phyloP scores from a whole-genome alignment of 2,797 vertebrate species.

The Notolabrus celidotus region DNA sequence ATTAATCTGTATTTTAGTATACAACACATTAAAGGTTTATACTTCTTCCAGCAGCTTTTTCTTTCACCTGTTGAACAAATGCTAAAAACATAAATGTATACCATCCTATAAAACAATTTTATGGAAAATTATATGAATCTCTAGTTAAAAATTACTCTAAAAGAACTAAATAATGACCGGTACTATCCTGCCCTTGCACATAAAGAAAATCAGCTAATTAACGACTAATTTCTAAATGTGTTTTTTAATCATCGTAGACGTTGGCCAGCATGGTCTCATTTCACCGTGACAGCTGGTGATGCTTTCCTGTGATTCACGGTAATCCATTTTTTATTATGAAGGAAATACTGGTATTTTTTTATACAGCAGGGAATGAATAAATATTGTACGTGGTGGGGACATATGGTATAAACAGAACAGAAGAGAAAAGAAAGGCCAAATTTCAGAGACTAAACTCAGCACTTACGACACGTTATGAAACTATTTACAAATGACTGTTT shows the following conservation, averaged over 20 bases:
- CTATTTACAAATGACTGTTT: conserved; percentile 16
- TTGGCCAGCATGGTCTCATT: conserved; percentile 91
- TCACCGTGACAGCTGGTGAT: conserved; percentile 98
- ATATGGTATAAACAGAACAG: conserved; percentile 74
- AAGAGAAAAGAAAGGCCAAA: conserved; percentile 34
- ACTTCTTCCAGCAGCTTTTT: not conserved
- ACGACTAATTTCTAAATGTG: conserved; percentile 88
- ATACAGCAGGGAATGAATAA: conserved; percentile 89
- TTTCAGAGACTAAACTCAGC: conserved; percentile 28
- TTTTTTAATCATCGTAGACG: conserved; percentile 90
- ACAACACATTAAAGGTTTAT: not conserved
- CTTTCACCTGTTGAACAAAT: conserved; percentile 58
- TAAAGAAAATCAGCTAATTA: conserved; percentile 74
- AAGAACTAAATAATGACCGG: conserved; percentile 11
- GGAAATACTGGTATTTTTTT: conserved; percentile 92
- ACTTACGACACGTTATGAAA: not conserved
- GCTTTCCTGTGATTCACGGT: conserved; percentile 94
- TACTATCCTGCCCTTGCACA: conserved; percentile 43
- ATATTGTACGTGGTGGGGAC: conserved; percentile 85
- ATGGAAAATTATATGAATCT: not conserved
- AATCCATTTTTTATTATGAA: conserved; percentile 99
- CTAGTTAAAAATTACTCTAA: conserved; percentile 8
- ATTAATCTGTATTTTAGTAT: not conserved
- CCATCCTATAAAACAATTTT: not conserved
- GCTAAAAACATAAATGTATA: not conserved